A percentile compares a stretch with the other conserved stretches of the same genome.
Evolutionary conservation across 2,888 invertebrate genomes (phyloP).

Genomic region (Cryptocephalus moraei): DNA sequence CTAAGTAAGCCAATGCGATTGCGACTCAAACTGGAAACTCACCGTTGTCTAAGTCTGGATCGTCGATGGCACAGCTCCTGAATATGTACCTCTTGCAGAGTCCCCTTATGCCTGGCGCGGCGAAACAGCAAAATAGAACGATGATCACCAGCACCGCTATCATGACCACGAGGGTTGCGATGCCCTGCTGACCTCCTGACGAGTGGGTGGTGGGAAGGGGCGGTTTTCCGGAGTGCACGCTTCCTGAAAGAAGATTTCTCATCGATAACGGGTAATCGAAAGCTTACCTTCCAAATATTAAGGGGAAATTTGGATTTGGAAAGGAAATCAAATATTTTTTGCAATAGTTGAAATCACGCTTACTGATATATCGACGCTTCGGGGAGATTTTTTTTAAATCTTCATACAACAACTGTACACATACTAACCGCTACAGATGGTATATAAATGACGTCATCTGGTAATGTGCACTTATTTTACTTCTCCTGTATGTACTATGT

Average conservation of each 20-base stretch:
- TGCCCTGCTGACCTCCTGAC: constrained; percentile 33
- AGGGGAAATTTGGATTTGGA: too few species aligned
- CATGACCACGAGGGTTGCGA: constrained; percentile 46
- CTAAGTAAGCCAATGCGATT: neutral
- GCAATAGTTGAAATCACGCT: too few species aligned
- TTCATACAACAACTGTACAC: too few species aligned
- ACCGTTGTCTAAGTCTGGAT: constrained; percentile 34
- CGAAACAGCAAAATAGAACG: constrained; percentile 48
- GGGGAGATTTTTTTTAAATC: too few species aligned
- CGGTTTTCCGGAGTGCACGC: constrained; percentile 2
- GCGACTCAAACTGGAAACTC: constrained; percentile 2
- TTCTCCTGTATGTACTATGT: too few species aligned
- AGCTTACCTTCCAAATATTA: too few species aligned
- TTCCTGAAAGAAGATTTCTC: constrained; percentile 2
- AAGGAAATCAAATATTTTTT: too few species aligned
- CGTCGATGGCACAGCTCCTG: constrained; percentile 39
- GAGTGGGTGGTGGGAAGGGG: neutral
- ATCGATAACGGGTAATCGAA: too few species aligned
- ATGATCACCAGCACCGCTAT: constrained; percentile 46
- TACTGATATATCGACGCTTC: too few species aligned
- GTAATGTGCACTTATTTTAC: too few species aligned
- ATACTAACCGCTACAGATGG: too few species aligned
- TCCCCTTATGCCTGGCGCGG: constrained; percentile 45
- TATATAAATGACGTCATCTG: too few species aligned
- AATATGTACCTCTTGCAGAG: constrained; percentile 38